A percentile compares a stretch with the other conserved stretches of the same genome.
Conservation (phyloP, 2,113 vertebrate species). For the Gavia stellata region DNA sequence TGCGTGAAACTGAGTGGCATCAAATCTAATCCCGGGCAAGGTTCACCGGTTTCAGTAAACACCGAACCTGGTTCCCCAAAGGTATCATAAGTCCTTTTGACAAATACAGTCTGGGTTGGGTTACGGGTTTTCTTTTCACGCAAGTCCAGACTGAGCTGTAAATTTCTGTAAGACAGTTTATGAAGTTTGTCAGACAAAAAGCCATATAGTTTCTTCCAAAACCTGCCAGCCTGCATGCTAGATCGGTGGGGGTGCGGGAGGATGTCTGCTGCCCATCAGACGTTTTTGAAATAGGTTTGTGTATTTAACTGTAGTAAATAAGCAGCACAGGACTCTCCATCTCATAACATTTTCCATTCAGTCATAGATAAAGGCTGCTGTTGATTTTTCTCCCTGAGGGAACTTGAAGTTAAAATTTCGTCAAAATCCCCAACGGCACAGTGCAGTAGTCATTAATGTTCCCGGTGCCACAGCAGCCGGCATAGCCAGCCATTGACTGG, state of each 20-base stretch:
- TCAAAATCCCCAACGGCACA: not conserved
- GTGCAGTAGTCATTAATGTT: conserved; percentile 5
- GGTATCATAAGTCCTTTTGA: rapidly evolving
- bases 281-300: not conserved
- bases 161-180: not conserved
- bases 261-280: not conserved
- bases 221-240: not conserved
- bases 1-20: not conserved
- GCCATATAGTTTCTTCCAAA: not conserved
- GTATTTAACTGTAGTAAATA: not conserved
- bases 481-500: not conserved
- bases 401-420: not conserved
- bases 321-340: not conserved
- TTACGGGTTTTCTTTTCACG: not conserved
- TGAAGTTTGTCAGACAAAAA: not conserved
- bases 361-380: conserved; percentile 16
- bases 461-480: conserved; percentile 14
- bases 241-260: not conserved
- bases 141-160: not conserved
- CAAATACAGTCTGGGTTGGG: not conserved
- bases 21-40: not conserved
- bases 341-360: not conserved
- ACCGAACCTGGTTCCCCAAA: not conserved
- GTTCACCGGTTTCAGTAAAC: not conserved
- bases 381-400: conserved; percentile 28